Evolutionary conservation across 2,888 invertebrate species (phyloP), one percentile per base, ranked within the genome.

Genomic region (Alentia gelatinosa): DNA sequence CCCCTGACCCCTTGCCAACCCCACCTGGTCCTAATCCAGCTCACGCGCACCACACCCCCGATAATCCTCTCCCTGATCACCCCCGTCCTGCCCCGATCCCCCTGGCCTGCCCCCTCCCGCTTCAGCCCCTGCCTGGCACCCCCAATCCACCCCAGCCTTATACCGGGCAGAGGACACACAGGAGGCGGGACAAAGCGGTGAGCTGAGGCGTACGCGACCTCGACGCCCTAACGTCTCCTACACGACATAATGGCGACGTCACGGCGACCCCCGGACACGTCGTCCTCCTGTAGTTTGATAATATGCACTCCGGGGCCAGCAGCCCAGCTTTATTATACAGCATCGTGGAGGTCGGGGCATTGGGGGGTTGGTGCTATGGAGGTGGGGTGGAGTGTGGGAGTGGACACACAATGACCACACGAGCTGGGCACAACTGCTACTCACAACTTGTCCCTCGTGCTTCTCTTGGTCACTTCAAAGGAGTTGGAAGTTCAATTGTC

Each of bases 211-310:
- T 19, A 47, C 9, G 33, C 4, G 30, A 74, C 74, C 1, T 33
- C 26, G 74, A n/a, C n/a, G n/a, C n/a, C n/a, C n/a, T n/a, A n/a
- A n/a, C 74, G 15, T 74, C 33, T 74, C 56, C 56, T n/a, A 56
- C 56, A 56, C 74, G 74, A 74, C 74, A 74, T 74, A 74, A 74
- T 74, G 74, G 33, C 33, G 74, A 74, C 74, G 26, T 74, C 12
- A 33, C 30, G 74, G 26, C 12, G 74, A 33, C 74, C 47, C 9
- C 47, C 47, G 47, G 47, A n/a, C 19, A 19, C 9, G 47, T 9
- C 9, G 47, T 19, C 47, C 47, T 9, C 47, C 47, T 47, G 9
- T 19, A 12, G 9, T 47, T 47, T 47, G 19, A 12, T 47, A 47
- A 47, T 47, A 47, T 47, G 9, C 47, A 47, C 9, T 9, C 9